A percentile compares a stretch with the other conserved stretches of the same genome.
These are phyloP conservation scores for Ormyrus nitidulus DNA, from an alignment of 2,888 invertebrate genomes.

Conservation along the genomic window DNA sequence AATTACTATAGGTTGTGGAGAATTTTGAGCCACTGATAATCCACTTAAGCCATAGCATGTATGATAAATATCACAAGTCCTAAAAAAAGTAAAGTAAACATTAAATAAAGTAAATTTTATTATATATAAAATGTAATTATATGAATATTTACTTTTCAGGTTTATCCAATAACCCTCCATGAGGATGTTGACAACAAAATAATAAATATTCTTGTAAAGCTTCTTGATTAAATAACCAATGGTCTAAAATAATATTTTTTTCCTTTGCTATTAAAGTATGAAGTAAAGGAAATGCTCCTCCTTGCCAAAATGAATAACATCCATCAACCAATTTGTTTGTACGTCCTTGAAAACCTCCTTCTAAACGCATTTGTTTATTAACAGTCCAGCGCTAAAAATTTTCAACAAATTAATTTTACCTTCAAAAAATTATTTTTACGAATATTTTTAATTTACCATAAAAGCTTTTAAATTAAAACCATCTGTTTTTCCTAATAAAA, in stretches of 20 bases:
- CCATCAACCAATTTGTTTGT: slow-evolving; percentile 99
- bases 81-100: slow-evolving; percentile 72
- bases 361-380: slow-evolving; percentile 93
- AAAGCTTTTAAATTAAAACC: slow-evolving; percentile 86
- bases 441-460: slow-evolving; percentile 75
- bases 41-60: slow-evolving; percentile 98
- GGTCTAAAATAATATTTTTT: slow-evolving; percentile 65
- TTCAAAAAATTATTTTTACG: background rate
- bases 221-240: slow-evolving; percentile 88
- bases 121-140: slow-evolving; percentile 17
- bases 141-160: slow-evolving; percentile 87
- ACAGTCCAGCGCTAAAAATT: slow-evolving; percentile 86
- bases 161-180: slow-evolving; percentile 96
- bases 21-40: slow-evolving; percentile 93
- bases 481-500: slow-evolving; percentile 86
- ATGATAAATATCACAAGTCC: slow-evolving; percentile 94
- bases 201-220: slow-evolving; percentile 97
- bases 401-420: slow-evolving; percentile 1
- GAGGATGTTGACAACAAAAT: slow-evolving; percentile 91
- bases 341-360: slow-evolving; percentile 98
- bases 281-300: slow-evolving; percentile 92
- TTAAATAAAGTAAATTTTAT: slow-evolving; percentile 3
- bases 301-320: slow-evolving; percentile 99
- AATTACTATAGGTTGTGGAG: slow-evolving; percentile 70
- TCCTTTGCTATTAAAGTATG: slow-evolving; percentile 83